These are phyloP conservation scores for Palythoa grandiflora DNA, from an alignment of 92 coral and sea anemone genomes.

Conservation along the genomic window DNA sequence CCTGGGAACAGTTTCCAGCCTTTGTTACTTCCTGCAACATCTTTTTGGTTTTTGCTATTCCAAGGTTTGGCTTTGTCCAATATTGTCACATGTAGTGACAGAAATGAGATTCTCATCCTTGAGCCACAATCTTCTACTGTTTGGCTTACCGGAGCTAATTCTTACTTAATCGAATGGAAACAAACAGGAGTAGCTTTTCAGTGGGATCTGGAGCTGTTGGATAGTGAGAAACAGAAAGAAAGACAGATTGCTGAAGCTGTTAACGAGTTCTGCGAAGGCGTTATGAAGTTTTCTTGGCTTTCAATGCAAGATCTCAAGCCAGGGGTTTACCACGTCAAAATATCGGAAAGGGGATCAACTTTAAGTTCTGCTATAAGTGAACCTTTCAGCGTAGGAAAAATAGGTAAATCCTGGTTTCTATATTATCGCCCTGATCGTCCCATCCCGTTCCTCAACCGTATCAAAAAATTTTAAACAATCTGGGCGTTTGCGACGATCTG, in stretches of 20 bases:
- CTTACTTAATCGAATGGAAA: slow-evolving; percentile 72
- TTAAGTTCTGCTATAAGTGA: slow-evolving; percentile 62
- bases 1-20: background rate
- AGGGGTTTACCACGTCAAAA: slow-evolving; percentile 65
- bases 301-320: slow-evolving; percentile 47
- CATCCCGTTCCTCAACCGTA: no score
- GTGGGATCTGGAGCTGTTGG: slow-evolving; percentile 73
- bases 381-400: slow-evolving; percentile 54
- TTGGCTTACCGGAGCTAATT: slow-evolving; percentile 66
- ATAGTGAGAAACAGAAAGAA: slow-evolving; percentile 50
- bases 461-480: no score
- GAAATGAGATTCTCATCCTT: slow-evolving; percentile 13
- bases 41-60: background rate
- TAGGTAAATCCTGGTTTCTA: slow-evolving; percentile 47
- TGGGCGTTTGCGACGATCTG: no score
- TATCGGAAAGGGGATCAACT: slow-evolving; percentile 52
- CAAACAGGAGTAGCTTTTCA: slow-evolving; percentile 69
- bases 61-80: background rate
- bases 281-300: slow-evolving; percentile 72
- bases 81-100: background rate
- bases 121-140: slow-evolving; percentile 63
- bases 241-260: slow-evolving; percentile 63
- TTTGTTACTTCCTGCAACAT: background rate
- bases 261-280: slow-evolving; percentile 72
- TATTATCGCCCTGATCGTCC: no score